Evolutionary conservation across 2,797 vertebrate genomes (phyloP).

Genomic region (Epinephelus awoara): DNA sequence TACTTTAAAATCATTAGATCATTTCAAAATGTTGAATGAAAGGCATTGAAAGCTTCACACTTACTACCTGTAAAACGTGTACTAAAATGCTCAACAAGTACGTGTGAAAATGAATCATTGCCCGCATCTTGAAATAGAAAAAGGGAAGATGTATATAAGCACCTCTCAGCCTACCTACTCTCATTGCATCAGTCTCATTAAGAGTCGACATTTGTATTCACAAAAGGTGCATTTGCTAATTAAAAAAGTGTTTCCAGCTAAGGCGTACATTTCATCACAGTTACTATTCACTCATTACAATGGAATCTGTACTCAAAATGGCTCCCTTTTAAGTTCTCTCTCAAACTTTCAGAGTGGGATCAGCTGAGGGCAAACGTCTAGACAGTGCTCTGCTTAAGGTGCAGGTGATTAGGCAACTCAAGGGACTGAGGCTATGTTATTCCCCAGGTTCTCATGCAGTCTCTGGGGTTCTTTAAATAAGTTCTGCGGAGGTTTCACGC

Average conservation of each 20-base stretch:
- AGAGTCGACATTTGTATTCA: slow-evolving; percentile 55
- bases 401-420: slow-evolving; percentile 74
- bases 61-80: background rate
- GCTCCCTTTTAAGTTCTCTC: slow-evolving; percentile 55
- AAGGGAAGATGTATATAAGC: slow-evolving; percentile 10
- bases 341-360: slow-evolving; percentile 57
- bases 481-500: slow-evolving; percentile 56
- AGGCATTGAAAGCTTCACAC: no score
- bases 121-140: slow-evolving; percentile 37
- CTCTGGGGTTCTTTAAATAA: slow-evolving; percentile 71
- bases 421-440: slow-evolving; percentile 63
- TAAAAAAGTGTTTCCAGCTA: slow-evolving; percentile 58
- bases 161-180: slow-evolving; percentile 36
- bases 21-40: background rate
- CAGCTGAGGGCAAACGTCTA: slow-evolving; percentile 66
- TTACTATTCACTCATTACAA: slow-evolving; percentile 64
- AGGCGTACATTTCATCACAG: slow-evolving; percentile 60
- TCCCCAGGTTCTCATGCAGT: slow-evolving; percentile 53
- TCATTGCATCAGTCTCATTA: slow-evolving; percentile 69
- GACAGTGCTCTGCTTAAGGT: slow-evolving; percentile 65
- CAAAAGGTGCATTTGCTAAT: slow-evolving; percentile 64
- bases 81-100: slow-evolving; percentile 12
- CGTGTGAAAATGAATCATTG: slow-evolving; percentile 37
- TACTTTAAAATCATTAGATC: slow-evolving; percentile 4
- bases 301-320: slow-evolving; percentile 41